Base-by-base conservation (phyloP, 2,888 invertebrate species). In the Gymnosoma rotundatum region DNA sequence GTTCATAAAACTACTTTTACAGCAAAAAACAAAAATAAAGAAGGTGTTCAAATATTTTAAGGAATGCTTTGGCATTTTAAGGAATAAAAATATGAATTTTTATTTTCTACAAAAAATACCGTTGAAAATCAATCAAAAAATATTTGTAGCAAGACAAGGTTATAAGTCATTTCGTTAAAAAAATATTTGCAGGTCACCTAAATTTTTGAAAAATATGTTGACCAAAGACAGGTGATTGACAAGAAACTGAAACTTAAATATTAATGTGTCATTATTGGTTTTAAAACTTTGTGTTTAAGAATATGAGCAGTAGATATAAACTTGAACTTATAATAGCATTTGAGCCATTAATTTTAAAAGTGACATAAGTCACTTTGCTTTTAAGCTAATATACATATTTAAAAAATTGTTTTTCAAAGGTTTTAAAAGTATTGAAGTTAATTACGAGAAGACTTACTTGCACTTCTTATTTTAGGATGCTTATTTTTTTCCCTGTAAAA, bases 1-100 rank as follows among this genome's bases (percentile, higher is more conserved):
- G 74, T 79, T 83, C 75, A 80, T 72, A 56, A 61, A 73, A 66
- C 42, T 60, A 50, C 66, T 75, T 74, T 48, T n/a, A 42, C 56
- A 48, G 69, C 8, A 52, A 20, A 52, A 52, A 6, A 74, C 50
- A 52, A 20, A 52, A 52, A 9, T 4, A 54, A 63, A 63, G 61
- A 61, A 70, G n/a, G 21, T 70, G 10, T 18, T 56, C 20, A 61
- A 69, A 66, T 42, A 48, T 16, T 48, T 32, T 48, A 10, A 14
- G 7, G 21, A n/a, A 52, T 60, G 9, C 42, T 54, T 25, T 10
- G 1, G 12, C 10, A 16, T 10, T 12, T 21, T 16, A n/a, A 52
- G 56, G 64, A 63, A 72, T 72, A 20, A 14, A 25, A 10, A 14
- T n/a, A 12, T 20, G 12, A 45, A 54, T 20, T 66, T 54, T 25